Evolutionary conservation across 2,888 invertebrate genomes (phyloP).

Genomic region (Arge pagana): DNA sequence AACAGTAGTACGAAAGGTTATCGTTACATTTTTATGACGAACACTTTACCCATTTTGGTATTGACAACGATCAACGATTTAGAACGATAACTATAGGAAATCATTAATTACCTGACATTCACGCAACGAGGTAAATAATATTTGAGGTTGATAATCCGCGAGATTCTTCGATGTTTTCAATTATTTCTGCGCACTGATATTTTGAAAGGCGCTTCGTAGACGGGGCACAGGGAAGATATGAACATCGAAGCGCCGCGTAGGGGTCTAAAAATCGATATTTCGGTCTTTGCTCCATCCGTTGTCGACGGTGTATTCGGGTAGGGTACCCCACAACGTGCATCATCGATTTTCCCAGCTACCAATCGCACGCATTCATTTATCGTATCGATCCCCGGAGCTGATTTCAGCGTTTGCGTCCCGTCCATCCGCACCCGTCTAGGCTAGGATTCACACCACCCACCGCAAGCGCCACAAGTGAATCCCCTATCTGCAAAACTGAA

Average conservation of each 20-base stretch:
- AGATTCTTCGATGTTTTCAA: conserved; percentile 3
- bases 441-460: conserved; percentile 19
- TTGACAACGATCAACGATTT: neutral
- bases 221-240: conserved; percentile 53
- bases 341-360: conserved; percentile 60
- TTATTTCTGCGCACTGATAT: conserved; percentile 44
- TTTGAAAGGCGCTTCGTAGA: conserved; percentile 51
- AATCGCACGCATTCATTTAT: conserved; percentile 78
- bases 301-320: conserved; percentile 55
- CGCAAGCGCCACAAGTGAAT: conserved; percentile 18
- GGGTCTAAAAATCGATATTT: conserved; percentile 75
- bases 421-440: conserved; percentile 37
- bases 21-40: neutral
- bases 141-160: neutral
- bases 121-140: neutral
- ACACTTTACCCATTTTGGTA: neutral
- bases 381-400: conserved; percentile 69
- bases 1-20: neutral
- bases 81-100: neutral
- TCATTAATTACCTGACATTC: conserved; percentile 14
- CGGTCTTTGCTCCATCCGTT: conserved; percentile 72
- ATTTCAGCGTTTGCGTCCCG: conserved; percentile 55
- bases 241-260: conserved; percentile 63
- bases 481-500: conserved; percentile 14
- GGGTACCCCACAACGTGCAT: conserved; percentile 45